These are phyloP conservation scores for Orchesellides sinensis DNA, from an alignment of 2,888 invertebrate species.

Conservation along the genomic window DNA sequence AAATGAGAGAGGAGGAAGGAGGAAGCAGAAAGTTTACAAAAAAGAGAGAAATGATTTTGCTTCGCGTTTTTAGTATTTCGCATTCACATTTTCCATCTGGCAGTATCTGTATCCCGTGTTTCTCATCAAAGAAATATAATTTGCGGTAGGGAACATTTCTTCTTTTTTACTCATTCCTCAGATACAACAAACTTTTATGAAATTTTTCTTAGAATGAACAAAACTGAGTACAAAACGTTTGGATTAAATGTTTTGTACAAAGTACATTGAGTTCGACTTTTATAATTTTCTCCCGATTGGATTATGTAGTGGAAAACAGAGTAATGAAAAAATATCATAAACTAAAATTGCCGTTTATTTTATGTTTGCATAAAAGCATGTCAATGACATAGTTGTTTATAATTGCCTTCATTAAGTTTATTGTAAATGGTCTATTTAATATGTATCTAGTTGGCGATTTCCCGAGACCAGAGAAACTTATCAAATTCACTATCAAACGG, in stretches of 20 bases:
- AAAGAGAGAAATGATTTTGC: conserved; percentile 18
- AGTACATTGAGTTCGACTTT: too few species aligned
- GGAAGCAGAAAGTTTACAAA: conserved; percentile 14
- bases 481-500: conserved; percentile 56
- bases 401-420: neutral
- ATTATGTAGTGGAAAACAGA: too few species aligned
- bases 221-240: conserved; percentile 6
- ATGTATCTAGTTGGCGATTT: conserved; percentile 53
- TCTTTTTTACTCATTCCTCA: too few species aligned
- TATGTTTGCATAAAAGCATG: too few species aligned
- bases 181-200: conserved; percentile 4
- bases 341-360: too few species aligned
- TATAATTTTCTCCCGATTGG: too few species aligned
- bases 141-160: conserved; percentile 4
- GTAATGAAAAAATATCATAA: too few species aligned
- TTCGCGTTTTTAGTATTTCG: neutral
- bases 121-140: too few species aligned
- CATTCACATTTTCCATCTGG: too few species aligned
- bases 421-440: neutral
- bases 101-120: too few species aligned
- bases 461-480: conserved; percentile 64
- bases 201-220: neutral
- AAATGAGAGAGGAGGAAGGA: conserved; percentile 9
- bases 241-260: conserved; percentile 36
- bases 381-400: neutral